A percentile compares a stretch with the other conserved stretches of the same genome.
These are phyloP conservation scores for Prionailurus viverrinus DNA, from an alignment of 2,113 vertebrate genomes.

Conservation along the genomic window DNA sequence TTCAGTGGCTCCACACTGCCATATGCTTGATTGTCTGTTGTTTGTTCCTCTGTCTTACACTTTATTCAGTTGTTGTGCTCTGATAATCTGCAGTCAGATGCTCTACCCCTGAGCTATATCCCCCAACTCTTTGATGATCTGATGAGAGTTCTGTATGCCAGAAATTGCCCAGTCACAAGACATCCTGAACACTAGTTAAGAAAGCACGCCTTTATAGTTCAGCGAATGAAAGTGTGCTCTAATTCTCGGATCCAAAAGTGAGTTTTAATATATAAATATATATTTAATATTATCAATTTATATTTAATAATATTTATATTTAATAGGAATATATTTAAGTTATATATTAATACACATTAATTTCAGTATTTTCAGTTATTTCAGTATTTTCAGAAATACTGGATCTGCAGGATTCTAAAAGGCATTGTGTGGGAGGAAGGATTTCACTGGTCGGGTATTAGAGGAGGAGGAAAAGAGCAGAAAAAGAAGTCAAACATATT, in stretches of 20 bases:
- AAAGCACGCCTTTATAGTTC: neutral
- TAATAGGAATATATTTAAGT: too few species aligned
- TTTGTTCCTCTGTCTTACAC: neutral
- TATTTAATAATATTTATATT: too few species aligned
- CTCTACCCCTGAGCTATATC: too few species aligned
- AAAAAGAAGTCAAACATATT: neutral
- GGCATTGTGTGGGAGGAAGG: neutral
- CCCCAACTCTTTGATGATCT: neutral
- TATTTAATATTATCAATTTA: neutral
- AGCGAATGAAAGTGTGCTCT: neutral
- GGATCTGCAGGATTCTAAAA: neutral
- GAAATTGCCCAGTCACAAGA: neutral
- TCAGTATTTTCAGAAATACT: neutral
- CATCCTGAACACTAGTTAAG: fast-evolving
- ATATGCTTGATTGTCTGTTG: neutral
- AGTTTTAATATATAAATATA: neutral
- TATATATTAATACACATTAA: neutral
- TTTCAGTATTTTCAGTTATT: neutral
- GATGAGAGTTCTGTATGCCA: neutral
- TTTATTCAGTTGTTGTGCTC: neutral
- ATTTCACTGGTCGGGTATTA: neutral
- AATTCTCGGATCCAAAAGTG: neutral
- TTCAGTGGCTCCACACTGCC: neutral
- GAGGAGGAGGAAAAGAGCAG: neutral
- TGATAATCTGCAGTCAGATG: too few species aligned